A percentile compares a stretch with the other conserved stretches of the same genome.
These are phyloP conservation scores for Squalus acanthias DNA, from an alignment of 2,797 vertebrate genomes.

Conservation along the genomic window DNA sequence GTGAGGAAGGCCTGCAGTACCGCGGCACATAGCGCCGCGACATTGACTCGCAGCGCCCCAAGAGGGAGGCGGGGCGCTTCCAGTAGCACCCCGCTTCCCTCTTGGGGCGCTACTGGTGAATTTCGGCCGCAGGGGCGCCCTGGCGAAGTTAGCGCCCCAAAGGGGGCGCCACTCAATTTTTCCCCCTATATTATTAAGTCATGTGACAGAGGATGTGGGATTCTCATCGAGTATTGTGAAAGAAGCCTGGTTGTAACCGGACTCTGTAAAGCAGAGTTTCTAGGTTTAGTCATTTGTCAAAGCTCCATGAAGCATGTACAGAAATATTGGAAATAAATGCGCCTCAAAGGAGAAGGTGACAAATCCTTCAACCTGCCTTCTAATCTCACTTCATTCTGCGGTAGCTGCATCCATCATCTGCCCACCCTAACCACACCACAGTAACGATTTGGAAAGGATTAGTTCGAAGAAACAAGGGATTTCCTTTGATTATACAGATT, in stretches of 20 bases:
- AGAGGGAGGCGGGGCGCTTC: too few species aligned
- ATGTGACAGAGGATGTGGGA: not conserved
- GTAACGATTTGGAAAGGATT: slow-evolving; percentile 17
- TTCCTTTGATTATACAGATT: slow-evolving; percentile 30
- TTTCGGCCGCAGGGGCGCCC: too few species aligned
- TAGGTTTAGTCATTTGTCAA: not conserved
- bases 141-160: too few species aligned
- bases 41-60: too few species aligned
- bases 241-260: not conserved
- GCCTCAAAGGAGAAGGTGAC: not conserved
- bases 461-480: slow-evolving; percentile 24
- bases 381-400: slow-evolving; percentile 27
- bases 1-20: too few species aligned
- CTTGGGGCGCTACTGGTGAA: too few species aligned
- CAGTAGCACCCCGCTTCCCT: too few species aligned
- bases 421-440: slow-evolving; percentile 12
- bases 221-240: not conserved
- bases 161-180: too few species aligned
- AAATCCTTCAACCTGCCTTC: not conserved
- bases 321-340: not conserved
- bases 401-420: not conserved
- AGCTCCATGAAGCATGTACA: not conserved
- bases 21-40: too few species aligned
- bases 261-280: not conserved
- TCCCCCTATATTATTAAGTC: not conserved